A percentile compares a stretch with the other conserved stretches of the same genome.
Conservation (phyloP, 2,888 invertebrate species). For the Leptinotarsa peninsularis region DNA sequence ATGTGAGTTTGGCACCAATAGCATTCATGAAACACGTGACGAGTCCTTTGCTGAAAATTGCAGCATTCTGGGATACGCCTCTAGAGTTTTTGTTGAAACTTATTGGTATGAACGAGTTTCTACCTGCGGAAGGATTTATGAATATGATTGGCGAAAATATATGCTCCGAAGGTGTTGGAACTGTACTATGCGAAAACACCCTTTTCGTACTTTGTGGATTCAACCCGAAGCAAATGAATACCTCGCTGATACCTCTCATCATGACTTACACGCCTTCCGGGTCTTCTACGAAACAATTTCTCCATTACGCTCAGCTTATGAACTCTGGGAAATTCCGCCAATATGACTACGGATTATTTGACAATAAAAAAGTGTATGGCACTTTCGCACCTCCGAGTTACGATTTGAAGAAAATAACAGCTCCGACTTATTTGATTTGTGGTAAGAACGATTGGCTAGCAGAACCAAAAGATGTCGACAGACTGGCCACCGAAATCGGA, state of each 20-base stretch:
- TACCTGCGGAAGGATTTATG: slow-evolving; percentile 25
- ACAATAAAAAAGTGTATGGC: slow-evolving; percentile 57
- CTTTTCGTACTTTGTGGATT: slow-evolving; percentile 60
- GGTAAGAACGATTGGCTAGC: slow-evolving; percentile 68
- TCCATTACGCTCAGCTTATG: slow-evolving; percentile 79
- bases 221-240: slow-evolving; percentile 58
- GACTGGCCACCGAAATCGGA: slow-evolving; percentile 58
- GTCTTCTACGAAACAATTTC: slow-evolving; percentile 74
- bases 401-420: slow-evolving; percentile 61
- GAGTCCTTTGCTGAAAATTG: slow-evolving; percentile 55
- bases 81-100: slow-evolving; percentile 15
- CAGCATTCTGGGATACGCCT: slow-evolving; percentile 47
- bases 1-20: slow-evolving; percentile 79
- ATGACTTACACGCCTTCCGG: slow-evolving; percentile 57
- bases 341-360: slow-evolving; percentile 69
- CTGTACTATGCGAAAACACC: slow-evolving; percentile 54
- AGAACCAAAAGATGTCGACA: slow-evolving; percentile 55
- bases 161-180: slow-evolving; percentile 13
- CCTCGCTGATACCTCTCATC: slow-evolving; percentile 52
- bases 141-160: neutral
- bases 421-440: slow-evolving; percentile 66
- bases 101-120: slow-evolving; percentile 31
- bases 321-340: slow-evolving; percentile 61
- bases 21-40: slow-evolving; percentile 72
- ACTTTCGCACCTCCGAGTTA: slow-evolving; percentile 63